These are phyloP conservation scores for Falco concolor DNA, from an alignment of 2,797 vertebrate species.

Conservation along the genomic window DNA sequence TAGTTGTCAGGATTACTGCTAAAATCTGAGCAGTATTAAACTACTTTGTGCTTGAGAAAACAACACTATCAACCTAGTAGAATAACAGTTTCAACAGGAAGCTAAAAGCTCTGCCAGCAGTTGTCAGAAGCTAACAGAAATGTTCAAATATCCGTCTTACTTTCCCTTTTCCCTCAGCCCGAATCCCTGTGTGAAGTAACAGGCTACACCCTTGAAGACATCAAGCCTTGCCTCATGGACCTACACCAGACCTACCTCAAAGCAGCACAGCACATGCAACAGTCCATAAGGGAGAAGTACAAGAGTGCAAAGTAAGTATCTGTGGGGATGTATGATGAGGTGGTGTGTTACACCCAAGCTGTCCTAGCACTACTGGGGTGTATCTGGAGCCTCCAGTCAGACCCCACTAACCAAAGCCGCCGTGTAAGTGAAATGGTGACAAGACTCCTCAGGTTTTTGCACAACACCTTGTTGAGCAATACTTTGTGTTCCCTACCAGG, in stretches of 20 bases:
- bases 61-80: not conserved
- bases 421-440: not conserved
- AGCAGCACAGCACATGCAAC: constrained; percentile 89
- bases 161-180: constrained; percentile 69
- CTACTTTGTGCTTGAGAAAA: not conserved
- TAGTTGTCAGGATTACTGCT: not conserved
- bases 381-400: not conserved
- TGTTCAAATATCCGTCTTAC: not conserved
- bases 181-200: constrained; percentile 79
- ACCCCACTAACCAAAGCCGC: not conserved
- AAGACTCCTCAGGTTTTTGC: not conserved
- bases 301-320: constrained; percentile 87
- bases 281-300: constrained; percentile 95
- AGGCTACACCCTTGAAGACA: constrained; percentile 84
- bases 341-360: accelerated
- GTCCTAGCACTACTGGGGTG: accelerated
- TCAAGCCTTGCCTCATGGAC: constrained; percentile 88
- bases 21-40: not conserved
- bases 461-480: not conserved
- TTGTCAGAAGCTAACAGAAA: accelerated
- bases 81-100: not conserved
- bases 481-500: not conserved
- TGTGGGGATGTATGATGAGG: accelerated
- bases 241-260: constrained; percentile 85
- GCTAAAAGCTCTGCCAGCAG: not conserved